These are phyloP conservation scores for Mareca strepera DNA, from an alignment of 2,797 vertebrate genomes.

Conservation along the genomic window DNA sequence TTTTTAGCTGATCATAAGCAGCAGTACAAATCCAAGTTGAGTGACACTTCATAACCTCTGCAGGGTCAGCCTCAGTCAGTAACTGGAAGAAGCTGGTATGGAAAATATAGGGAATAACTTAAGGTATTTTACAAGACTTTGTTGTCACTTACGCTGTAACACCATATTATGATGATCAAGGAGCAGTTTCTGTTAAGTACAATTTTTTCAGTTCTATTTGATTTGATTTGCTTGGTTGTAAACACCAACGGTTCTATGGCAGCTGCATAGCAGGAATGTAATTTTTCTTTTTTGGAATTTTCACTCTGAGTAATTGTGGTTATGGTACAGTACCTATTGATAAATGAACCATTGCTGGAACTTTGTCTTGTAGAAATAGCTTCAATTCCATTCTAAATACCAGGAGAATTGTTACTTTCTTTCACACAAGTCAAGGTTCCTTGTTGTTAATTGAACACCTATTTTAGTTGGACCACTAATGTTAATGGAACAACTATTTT, in stretches of 20 bases:
- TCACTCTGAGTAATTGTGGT: not conserved
- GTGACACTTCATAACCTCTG: too few species aligned
- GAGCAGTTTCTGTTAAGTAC: not conserved
- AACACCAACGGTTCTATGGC: not conserved
- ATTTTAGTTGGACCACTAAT: too few species aligned
- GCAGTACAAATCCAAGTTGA: too few species aligned
- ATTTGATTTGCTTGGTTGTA: not conserved
- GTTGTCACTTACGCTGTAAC: not conserved
- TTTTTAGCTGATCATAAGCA: too few species aligned
- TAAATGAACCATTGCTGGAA: not conserved
- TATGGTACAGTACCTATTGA: fast-evolving
- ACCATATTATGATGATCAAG: not conserved
- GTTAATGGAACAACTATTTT: not conserved
- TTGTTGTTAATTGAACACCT: not conserved
- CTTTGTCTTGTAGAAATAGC: not conserved
- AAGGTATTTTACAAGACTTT: not conserved
- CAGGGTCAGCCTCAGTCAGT: too few species aligned
- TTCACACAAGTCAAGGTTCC: not conserved
- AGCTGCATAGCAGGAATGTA: not conserved
- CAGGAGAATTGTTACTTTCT: not conserved
- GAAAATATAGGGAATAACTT: too few species aligned
- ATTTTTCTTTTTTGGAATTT: not conserved
- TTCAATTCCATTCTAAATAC: not conserved
- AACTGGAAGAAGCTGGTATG: too few species aligned
- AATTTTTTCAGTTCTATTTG: not conserved